A percentile compares a stretch with the other conserved stretches of the same genome.
These are phyloP conservation scores for Pedionomus torquatus DNA, from an alignment of 2,113 vertebrate species.

Conservation along the genomic window DNA sequence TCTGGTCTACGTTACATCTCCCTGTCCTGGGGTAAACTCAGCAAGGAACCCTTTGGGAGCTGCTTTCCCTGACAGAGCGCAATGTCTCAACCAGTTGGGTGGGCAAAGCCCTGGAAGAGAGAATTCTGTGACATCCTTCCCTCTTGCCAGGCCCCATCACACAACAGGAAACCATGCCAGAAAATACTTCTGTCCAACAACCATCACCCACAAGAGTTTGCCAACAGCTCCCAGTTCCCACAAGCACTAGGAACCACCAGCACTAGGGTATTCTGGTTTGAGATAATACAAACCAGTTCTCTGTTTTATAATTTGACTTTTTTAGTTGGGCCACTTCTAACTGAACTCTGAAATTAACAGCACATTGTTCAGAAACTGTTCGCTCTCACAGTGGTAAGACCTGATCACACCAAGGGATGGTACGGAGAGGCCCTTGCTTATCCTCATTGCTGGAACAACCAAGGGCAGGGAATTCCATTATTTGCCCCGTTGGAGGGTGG, in stretches of 20 bases:
- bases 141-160: not conserved
- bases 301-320: no score
- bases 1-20: not conserved
- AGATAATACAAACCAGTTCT: no score
- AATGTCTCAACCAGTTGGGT: not conserved
- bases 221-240: not conserved
- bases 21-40: not conserved
- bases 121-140: not conserved
- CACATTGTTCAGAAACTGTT: no score
- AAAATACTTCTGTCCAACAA: not conserved
- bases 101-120: not conserved
- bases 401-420: no score
- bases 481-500: no score
- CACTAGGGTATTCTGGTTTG: no score
- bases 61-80: not conserved
- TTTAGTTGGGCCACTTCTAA: no score
- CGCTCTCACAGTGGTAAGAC: no score
- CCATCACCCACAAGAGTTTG: not conserved
- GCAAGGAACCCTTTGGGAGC: not conserved
- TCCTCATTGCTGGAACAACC: no score
- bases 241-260: not conserved
- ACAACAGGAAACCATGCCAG: not conserved
- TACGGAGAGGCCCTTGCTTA: no score
- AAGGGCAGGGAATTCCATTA: no score
- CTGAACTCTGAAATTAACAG: no score